Evolutionary conservation across 2,797 vertebrate species (phyloP).

Genomic region (Falco naumanni): DNA sequence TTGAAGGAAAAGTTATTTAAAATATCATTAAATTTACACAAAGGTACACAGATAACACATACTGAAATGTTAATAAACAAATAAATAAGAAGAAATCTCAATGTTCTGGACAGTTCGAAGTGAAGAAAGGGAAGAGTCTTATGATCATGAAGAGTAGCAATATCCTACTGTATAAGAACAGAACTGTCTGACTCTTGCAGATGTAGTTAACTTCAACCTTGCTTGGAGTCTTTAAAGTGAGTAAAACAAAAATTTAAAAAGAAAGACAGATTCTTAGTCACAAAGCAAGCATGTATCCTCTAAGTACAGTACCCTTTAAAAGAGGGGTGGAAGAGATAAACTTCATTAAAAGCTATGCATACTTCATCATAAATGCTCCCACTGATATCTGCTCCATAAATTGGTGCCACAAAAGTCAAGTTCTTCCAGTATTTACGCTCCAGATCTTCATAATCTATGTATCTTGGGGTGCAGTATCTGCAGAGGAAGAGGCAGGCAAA

Average conservation of each 20-base stretch:
- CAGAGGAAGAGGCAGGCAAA: slow-evolving; percentile 40
- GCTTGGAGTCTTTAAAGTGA: not conserved
- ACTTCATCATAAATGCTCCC: slow-evolving; percentile 97
- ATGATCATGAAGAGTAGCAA: not conserved
- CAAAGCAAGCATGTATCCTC: slow-evolving; percentile 17
- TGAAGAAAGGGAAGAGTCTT: not conserved
- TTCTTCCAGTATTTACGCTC: slow-evolving; percentile 99
- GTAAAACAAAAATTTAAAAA: not conserved
- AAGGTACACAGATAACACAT: not conserved
- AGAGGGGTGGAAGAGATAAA: not conserved
- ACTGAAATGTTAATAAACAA: not conserved
- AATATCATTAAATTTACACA: not conserved
- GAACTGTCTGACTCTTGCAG: not conserved
- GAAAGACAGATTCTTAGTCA: slow-evolving; percentile 14
- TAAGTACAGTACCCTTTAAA: not conserved
- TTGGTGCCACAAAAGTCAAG: slow-evolving; percentile 94
- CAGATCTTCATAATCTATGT: slow-evolving; percentile 94
- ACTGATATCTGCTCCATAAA: slow-evolving; percentile 97
- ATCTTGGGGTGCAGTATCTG: slow-evolving; percentile 94
- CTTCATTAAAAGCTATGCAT: slow-evolving; percentile 56
- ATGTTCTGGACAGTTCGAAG: not conserved
- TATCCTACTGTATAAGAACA: not conserved
- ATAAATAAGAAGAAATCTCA: not conserved
- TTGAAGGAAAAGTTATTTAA: not conserved
- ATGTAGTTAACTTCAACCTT: not conserved